These are phyloP conservation scores for Epinephelus fuscoguttatus DNA, from an alignment of 2,113 vertebrate genomes.

Conservation along the genomic window DNA sequence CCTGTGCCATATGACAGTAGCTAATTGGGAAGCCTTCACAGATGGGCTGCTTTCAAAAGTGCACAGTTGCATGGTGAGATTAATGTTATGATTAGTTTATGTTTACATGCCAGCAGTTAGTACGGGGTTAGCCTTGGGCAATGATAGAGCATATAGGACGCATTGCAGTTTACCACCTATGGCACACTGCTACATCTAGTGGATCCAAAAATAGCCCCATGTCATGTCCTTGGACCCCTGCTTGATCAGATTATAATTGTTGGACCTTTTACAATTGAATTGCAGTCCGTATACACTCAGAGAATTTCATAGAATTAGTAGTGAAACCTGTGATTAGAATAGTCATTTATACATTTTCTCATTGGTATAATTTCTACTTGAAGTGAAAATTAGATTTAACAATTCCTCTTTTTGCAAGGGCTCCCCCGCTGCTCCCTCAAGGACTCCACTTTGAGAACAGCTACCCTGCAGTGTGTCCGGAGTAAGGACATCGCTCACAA, in stretches of 20 bases:
- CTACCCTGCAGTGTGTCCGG: conserved; percentile 18
- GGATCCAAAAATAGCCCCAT: conserved; percentile 21
- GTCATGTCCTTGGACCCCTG: not conserved
- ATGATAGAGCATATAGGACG: conserved; percentile 14
- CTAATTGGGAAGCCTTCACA: conserved; percentile 75
- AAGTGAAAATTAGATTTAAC: conserved; percentile 27
- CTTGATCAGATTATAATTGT: conserved; percentile 14
- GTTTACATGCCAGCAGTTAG: conserved; percentile 57
- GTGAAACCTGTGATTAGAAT: conserved; percentile 9
- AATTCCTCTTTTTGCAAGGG: not conserved
- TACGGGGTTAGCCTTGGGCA: conserved; percentile 41
- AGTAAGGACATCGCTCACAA: conserved; percentile 33
- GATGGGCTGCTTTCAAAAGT: conserved; percentile 68
- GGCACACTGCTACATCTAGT: conserved; percentile 1
- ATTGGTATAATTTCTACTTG: conserved; percentile 9
- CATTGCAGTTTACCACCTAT: conserved; percentile 40
- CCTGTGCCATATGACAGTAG: conserved; percentile 65
- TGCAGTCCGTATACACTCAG: not conserved
- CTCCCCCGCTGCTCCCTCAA: conserved; percentile 36
- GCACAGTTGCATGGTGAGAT: conserved; percentile 62
- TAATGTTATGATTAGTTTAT: conserved; percentile 66
- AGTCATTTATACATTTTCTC: conserved; percentile 3
- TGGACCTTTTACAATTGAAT: not conserved
- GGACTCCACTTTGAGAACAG: conserved; percentile 30
- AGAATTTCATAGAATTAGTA: not conserved